Conservation (phyloP, 2,797 vertebrate species). For the Falco naumanni region DNA sequence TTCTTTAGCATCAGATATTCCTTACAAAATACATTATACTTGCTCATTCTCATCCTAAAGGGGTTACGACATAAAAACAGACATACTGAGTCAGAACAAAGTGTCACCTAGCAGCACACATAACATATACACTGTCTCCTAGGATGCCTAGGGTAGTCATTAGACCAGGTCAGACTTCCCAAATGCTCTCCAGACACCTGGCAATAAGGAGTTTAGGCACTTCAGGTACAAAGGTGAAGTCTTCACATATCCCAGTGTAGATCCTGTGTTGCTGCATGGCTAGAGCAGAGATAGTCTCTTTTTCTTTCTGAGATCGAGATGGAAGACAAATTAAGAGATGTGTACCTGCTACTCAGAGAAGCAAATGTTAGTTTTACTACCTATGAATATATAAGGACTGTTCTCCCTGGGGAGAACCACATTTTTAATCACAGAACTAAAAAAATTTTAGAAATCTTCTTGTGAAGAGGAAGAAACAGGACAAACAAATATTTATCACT, state of each 20-base stretch:
- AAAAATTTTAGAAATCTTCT: neutral
- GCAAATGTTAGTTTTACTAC: neutral
- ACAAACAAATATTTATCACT: neutral
- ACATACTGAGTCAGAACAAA: neutral
- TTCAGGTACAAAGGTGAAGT: neutral
- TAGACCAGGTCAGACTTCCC: neutral
- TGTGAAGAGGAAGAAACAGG: neutral
- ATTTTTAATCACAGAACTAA: neutral
- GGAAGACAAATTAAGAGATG: slow-evolving; percentile 16
- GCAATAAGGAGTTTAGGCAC: neutral
- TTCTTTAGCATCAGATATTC: neutral
- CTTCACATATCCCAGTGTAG: neutral
- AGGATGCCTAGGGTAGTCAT: neutral
- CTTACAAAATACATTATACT: neutral
- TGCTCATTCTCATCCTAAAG: neutral
- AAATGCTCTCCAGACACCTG: neutral
- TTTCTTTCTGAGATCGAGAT: slow-evolving; percentile 2
- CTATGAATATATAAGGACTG: neutral
- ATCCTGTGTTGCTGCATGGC: neutral
- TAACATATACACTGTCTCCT: neutral
- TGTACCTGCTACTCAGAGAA: neutral
- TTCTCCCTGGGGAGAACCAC: neutral
- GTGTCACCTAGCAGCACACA: neutral
- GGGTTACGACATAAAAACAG: neutral
- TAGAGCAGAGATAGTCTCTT: neutral